A percentile compares a stretch with the other conserved stretches of the same genome.
phyloP scores from a whole-genome alignment of 2,113 vertebrate genomes.

The Spilogale gracilis region DNA sequence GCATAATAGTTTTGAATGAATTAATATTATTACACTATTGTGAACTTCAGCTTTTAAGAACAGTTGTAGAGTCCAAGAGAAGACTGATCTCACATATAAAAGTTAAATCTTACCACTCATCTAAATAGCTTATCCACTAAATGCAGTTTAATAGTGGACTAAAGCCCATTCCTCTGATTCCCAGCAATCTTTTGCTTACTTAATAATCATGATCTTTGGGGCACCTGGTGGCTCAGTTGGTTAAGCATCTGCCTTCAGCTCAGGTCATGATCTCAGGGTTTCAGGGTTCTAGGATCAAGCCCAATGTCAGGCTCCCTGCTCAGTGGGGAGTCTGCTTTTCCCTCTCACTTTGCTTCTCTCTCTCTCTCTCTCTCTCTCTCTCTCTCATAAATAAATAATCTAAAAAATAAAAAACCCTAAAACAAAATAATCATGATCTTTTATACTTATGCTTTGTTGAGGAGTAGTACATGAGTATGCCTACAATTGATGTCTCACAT shows the following conservation, averaged over 20 bases:
- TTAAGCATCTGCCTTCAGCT: background rate
- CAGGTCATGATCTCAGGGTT: background rate
- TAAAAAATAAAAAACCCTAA: background rate
- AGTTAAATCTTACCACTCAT: background rate
- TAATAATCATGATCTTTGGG: background rate
- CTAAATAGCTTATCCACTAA: background rate
- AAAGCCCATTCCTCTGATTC: background rate
- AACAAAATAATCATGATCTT: background rate
- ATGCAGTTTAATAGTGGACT: background rate
- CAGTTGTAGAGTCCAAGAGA: background rate
- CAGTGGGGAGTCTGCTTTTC: background rate
- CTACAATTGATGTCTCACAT: background rate
- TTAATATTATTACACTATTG: background rate
- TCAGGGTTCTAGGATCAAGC: background rate
- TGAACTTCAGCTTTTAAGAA: background rate
- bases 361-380: background rate
- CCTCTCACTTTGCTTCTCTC: background rate
- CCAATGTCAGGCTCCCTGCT: rapidly evolving
- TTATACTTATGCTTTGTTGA: background rate
- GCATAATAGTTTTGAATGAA: background rate
- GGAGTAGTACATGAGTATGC: background rate
- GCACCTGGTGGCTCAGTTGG: background rate
- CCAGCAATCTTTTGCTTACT: background rate
- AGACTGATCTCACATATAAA: background rate
- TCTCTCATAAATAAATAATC: background rate